phyloP scores from a whole-genome alignment of 2,888 invertebrate genomes.

The Noctua fimbriata region DNA sequence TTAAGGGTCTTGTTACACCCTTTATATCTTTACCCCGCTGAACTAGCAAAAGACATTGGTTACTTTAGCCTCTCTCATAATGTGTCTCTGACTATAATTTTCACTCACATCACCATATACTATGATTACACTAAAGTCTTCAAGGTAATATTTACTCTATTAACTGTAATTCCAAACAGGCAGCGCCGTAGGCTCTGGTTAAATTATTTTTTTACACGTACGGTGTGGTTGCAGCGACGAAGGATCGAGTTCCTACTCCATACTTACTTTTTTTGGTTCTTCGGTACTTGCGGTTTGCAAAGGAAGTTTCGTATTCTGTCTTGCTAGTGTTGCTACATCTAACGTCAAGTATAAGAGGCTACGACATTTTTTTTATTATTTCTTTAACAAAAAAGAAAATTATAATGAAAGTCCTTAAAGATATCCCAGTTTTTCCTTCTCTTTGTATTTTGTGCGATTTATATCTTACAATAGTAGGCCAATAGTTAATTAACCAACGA shows the following conservation, averaged over 20 bases:
- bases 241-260: conserved; percentile 81
- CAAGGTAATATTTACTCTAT: conserved; percentile 57
- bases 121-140: conserved; percentile 42
- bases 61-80: neutral
- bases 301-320: conserved; percentile 82
- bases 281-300: conserved; percentile 80
- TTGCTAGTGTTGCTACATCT: conserved; percentile 59
- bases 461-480: neutral
- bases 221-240: conserved; percentile 78
- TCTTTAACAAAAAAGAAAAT: neutral
- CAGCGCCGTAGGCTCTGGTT: conserved; percentile 32
- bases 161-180: conserved; percentile 56
- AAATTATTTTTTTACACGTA: conserved; percentile 62
- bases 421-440: neutral
- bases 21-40: neutral
- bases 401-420: neutral
- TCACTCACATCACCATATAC: conserved; percentile 29
- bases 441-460: neutral
- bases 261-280: conserved; percentile 74
- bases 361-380: neutral
- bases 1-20: too few species aligned
- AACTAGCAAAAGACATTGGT: neutral
- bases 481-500: neutral
- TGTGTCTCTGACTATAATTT: conserved; percentile 10
- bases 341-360: neutral